phyloP scores from a whole-genome alignment of 2,797 vertebrate species.

The Kryptopterus vitreolus region DNA sequence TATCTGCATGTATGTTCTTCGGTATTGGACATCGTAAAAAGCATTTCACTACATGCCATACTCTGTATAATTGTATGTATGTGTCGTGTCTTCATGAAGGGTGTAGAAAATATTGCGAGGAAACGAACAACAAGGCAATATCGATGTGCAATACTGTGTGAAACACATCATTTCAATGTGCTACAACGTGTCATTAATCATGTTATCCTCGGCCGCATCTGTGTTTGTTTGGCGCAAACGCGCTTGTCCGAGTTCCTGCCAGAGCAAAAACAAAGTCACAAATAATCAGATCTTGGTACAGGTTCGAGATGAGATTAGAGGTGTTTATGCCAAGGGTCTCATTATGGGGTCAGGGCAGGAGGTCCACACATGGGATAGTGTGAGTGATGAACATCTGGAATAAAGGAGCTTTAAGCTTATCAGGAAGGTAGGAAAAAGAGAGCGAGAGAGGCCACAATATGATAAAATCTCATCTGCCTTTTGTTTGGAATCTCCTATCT shows the following conservation, averaged over 20 bases:
- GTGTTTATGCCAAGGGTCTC: slow-evolving; percentile 18
- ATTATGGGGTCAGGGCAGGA: slow-evolving; percentile 15
- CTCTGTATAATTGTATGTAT: too few species aligned
- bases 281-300: neutral
- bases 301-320: slow-evolving; percentile 15
- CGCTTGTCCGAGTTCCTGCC: slow-evolving; percentile 4
- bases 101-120: neutral
- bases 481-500: slow-evolving; percentile 66
- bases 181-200: neutral
- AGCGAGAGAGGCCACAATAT: slow-evolving; percentile 51
- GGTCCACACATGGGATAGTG: slow-evolving; percentile 49
- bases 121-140: neutral
- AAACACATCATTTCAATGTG: neutral
- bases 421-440: slow-evolving; percentile 19
- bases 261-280: slow-evolving; percentile 14
- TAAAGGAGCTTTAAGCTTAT: slow-evolving; percentile 53
- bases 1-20: too few species aligned
- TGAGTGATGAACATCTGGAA: slow-evolving; percentile 48
- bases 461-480: slow-evolving; percentile 62
- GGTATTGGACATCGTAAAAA: too few species aligned
- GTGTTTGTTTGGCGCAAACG: slow-evolving; percentile 29
- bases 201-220: neutral
- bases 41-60: too few species aligned
- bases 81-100: neutral
- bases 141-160: neutral